phyloP scores from a whole-genome alignment of 2,888 invertebrate genomes.

The Cordylochernes scorpioides region DNA sequence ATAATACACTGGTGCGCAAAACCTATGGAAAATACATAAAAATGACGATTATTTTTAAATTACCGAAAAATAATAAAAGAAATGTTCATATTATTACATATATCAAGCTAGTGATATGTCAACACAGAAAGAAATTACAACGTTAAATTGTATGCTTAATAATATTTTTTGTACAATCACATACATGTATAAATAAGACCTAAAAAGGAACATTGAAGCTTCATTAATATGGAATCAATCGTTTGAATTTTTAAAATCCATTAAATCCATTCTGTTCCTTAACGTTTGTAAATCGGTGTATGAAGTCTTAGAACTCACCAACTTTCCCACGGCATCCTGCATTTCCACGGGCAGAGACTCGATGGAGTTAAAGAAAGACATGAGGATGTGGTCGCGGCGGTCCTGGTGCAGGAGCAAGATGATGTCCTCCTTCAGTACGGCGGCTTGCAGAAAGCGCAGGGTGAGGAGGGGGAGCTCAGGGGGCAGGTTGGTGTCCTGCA shows the following conservation, averaged over 20 bases:
- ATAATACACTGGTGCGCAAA: too few relatives aligned
- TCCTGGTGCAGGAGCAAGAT: slow-evolving; percentile 69
- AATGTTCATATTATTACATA: too few relatives aligned
- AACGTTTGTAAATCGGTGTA: not conserved
- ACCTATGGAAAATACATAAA: too few relatives aligned
- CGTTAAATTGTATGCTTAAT: too few relatives aligned
- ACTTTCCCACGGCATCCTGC: slow-evolving; percentile 47
- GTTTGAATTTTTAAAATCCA: not conserved
- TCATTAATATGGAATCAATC: not conserved
- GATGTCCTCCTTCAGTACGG: slow-evolving; percentile 44
- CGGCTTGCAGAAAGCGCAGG: slow-evolving; percentile 16
- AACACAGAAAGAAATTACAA: too few relatives aligned
- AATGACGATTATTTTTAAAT: too few relatives aligned
- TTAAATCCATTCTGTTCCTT: not conserved
- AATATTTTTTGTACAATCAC: too few relatives aligned
- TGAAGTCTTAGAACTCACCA: slow-evolving; percentile 31
- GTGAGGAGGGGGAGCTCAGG: slow-evolving; percentile 10
- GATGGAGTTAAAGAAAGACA: slow-evolving; percentile 56
- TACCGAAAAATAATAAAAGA: too few relatives aligned
- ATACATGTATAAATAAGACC: slow-evolving; percentile 2
- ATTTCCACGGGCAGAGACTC: slow-evolving; percentile 44
- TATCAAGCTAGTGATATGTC: too few relatives aligned
- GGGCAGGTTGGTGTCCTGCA: slow-evolving; percentile 13
- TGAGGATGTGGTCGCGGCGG: slow-evolving; percentile 55
- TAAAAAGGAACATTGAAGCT: not conserved